Conservation (phyloP, 2,888 invertebrate species). For the Pristionchus fissidentatus region DNA sequence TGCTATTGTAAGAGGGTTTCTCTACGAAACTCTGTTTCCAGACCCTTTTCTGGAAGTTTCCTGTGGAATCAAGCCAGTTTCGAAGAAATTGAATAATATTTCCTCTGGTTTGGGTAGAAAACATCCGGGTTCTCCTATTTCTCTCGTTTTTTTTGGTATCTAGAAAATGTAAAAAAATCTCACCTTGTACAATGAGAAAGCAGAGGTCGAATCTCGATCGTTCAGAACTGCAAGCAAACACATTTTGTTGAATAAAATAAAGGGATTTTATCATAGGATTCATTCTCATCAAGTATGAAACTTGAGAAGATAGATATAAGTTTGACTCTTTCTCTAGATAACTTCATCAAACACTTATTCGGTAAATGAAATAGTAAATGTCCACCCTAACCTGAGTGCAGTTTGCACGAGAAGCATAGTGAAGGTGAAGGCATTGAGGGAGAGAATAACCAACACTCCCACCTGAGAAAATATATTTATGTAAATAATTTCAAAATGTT, state of each 20-base stretch:
- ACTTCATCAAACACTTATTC: no score
- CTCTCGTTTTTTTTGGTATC: background rate
- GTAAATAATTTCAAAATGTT: background rate
- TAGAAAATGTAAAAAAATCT: background rate
- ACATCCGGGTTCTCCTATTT: background rate
- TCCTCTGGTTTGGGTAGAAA: no score
- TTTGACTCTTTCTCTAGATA: no score
- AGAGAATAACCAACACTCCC: constrained; percentile 18
- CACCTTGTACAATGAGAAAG: constrained; percentile 38
- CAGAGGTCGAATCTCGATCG: constrained; percentile 26
- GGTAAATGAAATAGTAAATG: no score
- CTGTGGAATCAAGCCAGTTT: no score
- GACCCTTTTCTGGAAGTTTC: no score
- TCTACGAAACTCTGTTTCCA: no score
- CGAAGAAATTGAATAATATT: no score
- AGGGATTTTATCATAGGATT: background rate
- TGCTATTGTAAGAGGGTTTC: no score
- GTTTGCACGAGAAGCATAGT: constrained; percentile 45
- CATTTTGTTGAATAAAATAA: no score
- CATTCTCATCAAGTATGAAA: background rate
- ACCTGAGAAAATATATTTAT: constrained; percentile 16
- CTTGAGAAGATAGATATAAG: no score
- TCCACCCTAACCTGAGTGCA: constrained; percentile 28
- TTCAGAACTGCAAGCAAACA: background rate
- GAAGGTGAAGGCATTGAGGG: constrained; percentile 46